Conservation (phyloP, 2,113 vertebrate species). For the Ptilonorhynchus violaceus region DNA sequence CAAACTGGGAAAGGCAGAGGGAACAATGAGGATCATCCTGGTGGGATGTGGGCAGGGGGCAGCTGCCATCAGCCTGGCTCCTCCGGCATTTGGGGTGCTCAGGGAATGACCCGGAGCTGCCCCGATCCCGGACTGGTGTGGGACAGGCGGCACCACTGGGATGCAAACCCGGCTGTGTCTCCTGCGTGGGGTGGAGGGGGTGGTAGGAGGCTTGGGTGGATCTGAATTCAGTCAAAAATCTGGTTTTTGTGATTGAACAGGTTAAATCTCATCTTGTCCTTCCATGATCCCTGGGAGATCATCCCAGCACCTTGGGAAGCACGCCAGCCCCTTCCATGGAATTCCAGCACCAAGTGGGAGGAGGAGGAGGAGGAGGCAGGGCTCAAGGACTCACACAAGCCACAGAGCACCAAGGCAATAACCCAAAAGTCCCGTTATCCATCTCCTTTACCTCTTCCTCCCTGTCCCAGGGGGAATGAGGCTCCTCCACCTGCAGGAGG, state of each 20-base stretch:
- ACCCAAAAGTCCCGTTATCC: background rate
- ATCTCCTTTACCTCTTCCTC: background rate
- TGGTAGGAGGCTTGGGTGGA: background rate
- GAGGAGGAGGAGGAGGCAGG: background rate
- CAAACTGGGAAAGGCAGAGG: background rate
- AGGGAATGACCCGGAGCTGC: background rate
- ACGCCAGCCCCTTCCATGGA: accelerated
- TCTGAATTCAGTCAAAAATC: background rate
- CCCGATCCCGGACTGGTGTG: background rate
- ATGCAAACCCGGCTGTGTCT: background rate
- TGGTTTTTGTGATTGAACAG: background rate
- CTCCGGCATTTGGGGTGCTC: no score
- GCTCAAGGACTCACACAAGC: background rate
- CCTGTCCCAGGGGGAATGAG: background rate
- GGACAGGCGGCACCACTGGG: background rate
- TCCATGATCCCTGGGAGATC: background rate
- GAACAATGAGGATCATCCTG: background rate
- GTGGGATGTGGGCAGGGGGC: background rate
- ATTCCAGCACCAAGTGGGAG: background rate
- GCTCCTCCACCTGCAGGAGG: background rate
- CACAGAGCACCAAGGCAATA: background rate
- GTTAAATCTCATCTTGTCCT: background rate
- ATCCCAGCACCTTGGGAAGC: background rate
- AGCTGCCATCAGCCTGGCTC: background rate
- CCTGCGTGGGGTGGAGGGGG: background rate